phyloP scores from a whole-genome alignment of 2,797 vertebrate genomes.

The Anas flavirostris region DNA sequence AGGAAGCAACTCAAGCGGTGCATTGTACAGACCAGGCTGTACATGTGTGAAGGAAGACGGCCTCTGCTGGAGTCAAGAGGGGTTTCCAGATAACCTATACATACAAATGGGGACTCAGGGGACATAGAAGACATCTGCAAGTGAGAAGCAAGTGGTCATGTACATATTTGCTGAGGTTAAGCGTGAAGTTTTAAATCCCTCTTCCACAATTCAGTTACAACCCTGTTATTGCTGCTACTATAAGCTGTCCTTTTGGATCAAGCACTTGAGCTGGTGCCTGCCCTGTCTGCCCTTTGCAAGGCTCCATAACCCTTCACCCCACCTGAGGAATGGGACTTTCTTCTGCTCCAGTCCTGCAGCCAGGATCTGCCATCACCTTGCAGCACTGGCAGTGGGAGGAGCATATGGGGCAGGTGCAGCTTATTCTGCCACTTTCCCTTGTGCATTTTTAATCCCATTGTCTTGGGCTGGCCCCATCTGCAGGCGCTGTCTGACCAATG shows the following conservation, averaged over 20 bases:
- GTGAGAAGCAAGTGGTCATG: not conserved
- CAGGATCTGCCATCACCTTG: not conserved
- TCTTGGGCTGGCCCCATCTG: not conserved
- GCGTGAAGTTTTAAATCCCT: not conserved
- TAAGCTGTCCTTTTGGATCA: not conserved
- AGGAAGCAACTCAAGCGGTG: not conserved
- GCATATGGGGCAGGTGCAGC: not conserved
- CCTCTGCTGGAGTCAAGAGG: not conserved
- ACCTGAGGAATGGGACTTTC: not conserved
- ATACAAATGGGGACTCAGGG: rapidly evolving
- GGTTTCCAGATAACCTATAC: not conserved
- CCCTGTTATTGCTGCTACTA: not conserved
- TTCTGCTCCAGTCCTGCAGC: not conserved
- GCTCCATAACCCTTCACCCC: not conserved
- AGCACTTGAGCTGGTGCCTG: not conserved
- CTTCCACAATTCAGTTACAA: not conserved
- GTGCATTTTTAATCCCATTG: not conserved
- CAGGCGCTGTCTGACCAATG: not conserved
- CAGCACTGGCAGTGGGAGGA: not conserved
- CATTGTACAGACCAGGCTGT: not conserved
- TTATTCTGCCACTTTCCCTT: not conserved
- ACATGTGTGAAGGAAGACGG: not conserved
- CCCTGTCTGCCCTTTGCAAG: rapidly evolving
- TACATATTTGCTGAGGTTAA: not conserved
- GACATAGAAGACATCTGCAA: not conserved